These are phyloP conservation scores for Morinoia aosen DNA, from an alignment of 2,888 invertebrate genomes.

Conservation along the genomic window DNA sequence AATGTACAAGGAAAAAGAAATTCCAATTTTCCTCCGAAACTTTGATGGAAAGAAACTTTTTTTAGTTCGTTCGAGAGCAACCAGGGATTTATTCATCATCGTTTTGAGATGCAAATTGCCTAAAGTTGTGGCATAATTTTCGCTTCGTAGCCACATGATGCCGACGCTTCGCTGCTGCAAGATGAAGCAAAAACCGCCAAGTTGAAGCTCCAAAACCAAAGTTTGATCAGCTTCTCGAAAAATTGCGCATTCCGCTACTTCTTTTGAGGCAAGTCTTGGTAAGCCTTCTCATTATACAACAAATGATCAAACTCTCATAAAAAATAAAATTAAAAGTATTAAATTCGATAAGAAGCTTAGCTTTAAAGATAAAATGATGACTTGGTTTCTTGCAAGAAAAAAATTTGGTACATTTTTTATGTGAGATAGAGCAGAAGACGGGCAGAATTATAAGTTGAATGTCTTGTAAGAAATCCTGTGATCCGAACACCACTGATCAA, in stretches of 20 bases:
- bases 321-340: not conserved
- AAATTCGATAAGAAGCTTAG: not conserved
- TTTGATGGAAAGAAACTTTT: not conserved
- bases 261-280: not conserved
- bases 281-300: not conserved
- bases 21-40: not conserved
- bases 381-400: not conserved
- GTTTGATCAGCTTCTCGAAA: not conserved
- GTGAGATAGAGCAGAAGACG: too few relatives aligned
- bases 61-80: not conserved
- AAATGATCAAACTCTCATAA: not conserved
- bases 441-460: not conserved
- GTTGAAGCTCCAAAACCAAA: not conserved
- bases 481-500: not conserved
- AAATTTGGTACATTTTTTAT: not conserved
- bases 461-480: not conserved
- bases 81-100: constrained; percentile 17
- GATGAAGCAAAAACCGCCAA: not conserved
- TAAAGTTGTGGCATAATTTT: constrained; percentile 12
- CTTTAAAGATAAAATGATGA: not conserved
- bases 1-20: not conserved
- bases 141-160: not conserved
- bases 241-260: not conserved
- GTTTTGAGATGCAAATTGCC: not conserved
- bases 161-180: not conserved